These are phyloP conservation scores for Drosophila sp. DNA, from an alignment of 1,140 invertebrate species.

Conservation along the genomic window DNA sequence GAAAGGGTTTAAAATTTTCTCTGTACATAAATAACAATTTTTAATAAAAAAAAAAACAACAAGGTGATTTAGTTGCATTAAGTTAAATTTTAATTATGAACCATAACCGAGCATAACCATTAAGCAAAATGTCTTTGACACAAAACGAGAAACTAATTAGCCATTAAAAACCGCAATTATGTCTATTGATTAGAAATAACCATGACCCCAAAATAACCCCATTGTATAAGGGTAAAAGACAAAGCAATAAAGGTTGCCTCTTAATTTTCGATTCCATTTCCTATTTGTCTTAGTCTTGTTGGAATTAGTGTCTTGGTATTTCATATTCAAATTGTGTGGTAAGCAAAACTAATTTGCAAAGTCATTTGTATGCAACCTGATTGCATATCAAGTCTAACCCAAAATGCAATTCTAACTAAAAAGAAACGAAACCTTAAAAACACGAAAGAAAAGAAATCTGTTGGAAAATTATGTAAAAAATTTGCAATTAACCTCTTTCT, in stretches of 20 bases:
- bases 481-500: conserved; percentile 3
- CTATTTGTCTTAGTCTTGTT: too few species aligned
- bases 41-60: neutral
- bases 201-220: neutral
- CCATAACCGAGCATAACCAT: neutral
- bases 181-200: neutral
- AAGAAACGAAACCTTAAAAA: neutral
- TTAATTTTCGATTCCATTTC: too few species aligned
- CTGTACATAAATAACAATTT: conserved; percentile 3
- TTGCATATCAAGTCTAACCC: neutral
- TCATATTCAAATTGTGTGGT: neutral
- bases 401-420: neutral
- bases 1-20: conserved; percentile 5
- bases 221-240: neutral
- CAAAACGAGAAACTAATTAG: neutral
- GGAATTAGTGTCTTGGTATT: too few species aligned
- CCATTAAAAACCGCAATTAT: neutral
- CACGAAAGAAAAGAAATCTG: neutral
- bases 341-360: neutral
- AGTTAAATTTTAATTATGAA: conserved; percentile 1
- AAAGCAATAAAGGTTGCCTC: too few species aligned
- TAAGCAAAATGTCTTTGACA: neutral
- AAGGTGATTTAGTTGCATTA: neutral
- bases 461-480: neutral
- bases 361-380: neutral